Evolutionary conservation across 2,888 invertebrate genomes (phyloP), one percentile per base, ranked within the genome.

Genomic region (Carabus problematicus): DNA sequence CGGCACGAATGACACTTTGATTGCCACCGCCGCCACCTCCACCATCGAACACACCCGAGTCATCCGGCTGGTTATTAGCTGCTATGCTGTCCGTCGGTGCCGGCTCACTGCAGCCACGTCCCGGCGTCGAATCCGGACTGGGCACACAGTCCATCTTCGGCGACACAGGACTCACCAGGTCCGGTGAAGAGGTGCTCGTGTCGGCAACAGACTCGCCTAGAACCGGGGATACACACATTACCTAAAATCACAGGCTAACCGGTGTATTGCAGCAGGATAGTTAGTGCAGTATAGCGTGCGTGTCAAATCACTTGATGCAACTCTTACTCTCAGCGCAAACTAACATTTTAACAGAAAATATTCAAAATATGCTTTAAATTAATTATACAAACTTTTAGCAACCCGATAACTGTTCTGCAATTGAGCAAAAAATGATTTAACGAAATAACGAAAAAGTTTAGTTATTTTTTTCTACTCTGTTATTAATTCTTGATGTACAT

Each of bases 201-300:
- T 95, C 95, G 82, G 94, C 94, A 85, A 94, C 91, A 82, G 94
- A 94, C 87, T 94, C 95, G 85, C 92, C 92, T 91, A 88, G 77
- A 81, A 81, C 83, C 80, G 81, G n/a, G n/a, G 81, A 86, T 79
- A 85, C 79, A 80, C 77, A 78, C 76, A 80, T 78, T 79, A 78
- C 79, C 79, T 80, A 80, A 77, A 80, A 80, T 76, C 74, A 52
- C 16, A 39, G 14, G 7, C 29, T 29, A 2, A 29, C 29, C 29
- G 29, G 29, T 29, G 29, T 29, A 29, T 29, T 29, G 29, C 29
- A 29, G 29, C 29, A 29, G 29, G 29, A 6, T 29, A 29, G 29
- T 29, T 29, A 29, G 29, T 29, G 29, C 29, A 29, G 29, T 29
- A 29, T 29, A 6, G 29, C 29, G 29, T 29, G 29, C 29, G 6